phyloP scores from a whole-genome alignment of 2,797 vertebrate species.

The Benthosema pterotum region DNA sequence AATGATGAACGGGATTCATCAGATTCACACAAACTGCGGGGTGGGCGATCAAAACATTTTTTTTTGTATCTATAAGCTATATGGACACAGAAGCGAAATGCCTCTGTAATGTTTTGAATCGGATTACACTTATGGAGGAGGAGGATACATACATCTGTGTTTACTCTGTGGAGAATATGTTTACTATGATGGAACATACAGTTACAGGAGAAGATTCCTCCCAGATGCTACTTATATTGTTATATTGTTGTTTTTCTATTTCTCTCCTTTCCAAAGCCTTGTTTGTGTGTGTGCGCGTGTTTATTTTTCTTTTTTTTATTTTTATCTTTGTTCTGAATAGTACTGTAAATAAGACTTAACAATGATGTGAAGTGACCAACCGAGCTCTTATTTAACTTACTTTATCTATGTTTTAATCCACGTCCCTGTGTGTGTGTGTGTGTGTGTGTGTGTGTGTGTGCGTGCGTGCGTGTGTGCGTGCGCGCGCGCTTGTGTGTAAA shows the following conservation, averaged over 20 bases:
- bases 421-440: conserved; percentile 1
- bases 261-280: conserved; percentile 33
- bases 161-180: conserved; percentile 75
- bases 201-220: conserved; percentile 76
- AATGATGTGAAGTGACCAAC: conserved; percentile 4
- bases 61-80: conserved; percentile 45
- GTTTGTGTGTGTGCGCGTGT: background rate
- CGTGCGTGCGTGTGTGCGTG: background rate
- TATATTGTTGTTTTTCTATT: conserved; percentile 61
- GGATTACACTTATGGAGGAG: conserved; percentile 44
- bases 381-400: conserved; percentile 21
- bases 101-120: conserved; percentile 50
- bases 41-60: conserved; percentile 20
- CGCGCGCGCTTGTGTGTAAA: background rate
- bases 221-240: conserved; percentile 52
- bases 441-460: conserved; percentile 15
- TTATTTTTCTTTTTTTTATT: no score
- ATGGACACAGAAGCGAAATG: conserved; percentile 52
- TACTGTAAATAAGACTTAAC: no score
- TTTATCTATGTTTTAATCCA: conserved; percentile 25
- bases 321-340: conserved; percentile 18
- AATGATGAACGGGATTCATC: conserved; percentile 83
- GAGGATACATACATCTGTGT: conserved; percentile 46
- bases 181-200: conserved; percentile 70
- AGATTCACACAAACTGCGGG: conserved; percentile 29